phyloP scores from a whole-genome alignment of 1,140 invertebrate genomes.

The Gryon sp. region DNA sequence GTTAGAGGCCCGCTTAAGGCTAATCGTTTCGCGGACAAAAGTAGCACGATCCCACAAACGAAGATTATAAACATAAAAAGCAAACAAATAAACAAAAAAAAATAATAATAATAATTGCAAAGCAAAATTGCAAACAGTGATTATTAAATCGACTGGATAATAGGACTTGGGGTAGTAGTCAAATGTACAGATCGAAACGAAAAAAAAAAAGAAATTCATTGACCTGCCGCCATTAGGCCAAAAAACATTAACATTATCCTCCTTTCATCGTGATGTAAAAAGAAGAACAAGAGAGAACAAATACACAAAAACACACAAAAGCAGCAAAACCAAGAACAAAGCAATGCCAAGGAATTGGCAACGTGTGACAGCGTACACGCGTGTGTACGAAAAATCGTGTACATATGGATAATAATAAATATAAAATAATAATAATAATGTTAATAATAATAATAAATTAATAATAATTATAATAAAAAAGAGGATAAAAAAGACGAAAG shows the following conservation, averaged over 20 bases:
- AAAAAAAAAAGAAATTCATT: slow-evolving; percentile 31
- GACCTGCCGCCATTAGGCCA: slow-evolving; percentile 35
- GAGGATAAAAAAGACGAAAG: too few relatives aligned
- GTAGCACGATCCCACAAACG: too few relatives aligned
- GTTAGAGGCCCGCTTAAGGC: slow-evolving; percentile 36
- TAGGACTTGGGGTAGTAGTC: slow-evolving; percentile 30
- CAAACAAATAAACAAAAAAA: slow-evolving; percentile 8
- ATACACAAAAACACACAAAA: too few relatives aligned
- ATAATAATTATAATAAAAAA: too few relatives aligned
- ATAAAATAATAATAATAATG: too few relatives aligned
- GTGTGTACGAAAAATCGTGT: slow-evolving; percentile 40
- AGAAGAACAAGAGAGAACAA: too few relatives aligned
- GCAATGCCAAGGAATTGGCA: slow-evolving; percentile 66
- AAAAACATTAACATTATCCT: slow-evolving; percentile 23
- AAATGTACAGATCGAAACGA: slow-evolving; percentile 46
- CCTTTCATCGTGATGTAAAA: slow-evolving; percentile 38
- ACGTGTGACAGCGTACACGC: slow-evolving; percentile 17
- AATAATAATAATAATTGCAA: slow-evolving; percentile 12
- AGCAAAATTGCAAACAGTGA: too few relatives aligned
- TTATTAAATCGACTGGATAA: slow-evolving; percentile 52
- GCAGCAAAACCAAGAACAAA: too few relatives aligned
- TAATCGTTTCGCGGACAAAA: slow-evolving; percentile 14
- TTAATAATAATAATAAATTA: too few relatives aligned
- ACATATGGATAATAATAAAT: slow-evolving; percentile 46
- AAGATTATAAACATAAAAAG: slow-evolving; percentile 23